Evolutionary conservation across 2,797 vertebrate genomes (phyloP).

Genomic region (Heterohyrax brucei): DNA sequence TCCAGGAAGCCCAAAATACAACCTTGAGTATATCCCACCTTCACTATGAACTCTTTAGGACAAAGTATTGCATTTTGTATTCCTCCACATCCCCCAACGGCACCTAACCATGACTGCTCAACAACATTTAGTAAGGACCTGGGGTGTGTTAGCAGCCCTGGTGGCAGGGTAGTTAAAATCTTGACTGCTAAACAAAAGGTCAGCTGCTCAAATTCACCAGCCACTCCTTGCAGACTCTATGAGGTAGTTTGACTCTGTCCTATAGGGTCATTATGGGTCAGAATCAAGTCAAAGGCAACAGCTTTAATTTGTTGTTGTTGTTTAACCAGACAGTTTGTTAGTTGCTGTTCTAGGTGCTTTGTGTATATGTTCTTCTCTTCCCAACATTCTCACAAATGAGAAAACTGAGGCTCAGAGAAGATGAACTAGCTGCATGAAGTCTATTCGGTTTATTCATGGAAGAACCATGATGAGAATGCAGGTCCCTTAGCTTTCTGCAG

Average conservation of each 20-base stretch:
- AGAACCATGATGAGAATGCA: not conserved
- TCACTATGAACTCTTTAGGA: not conserved
- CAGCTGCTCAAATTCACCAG: no score
- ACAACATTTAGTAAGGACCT: not conserved
- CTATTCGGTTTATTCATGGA: not conserved
- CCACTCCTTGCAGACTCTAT: no score
- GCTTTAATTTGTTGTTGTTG: no score
- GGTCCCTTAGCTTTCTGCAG: not conserved
- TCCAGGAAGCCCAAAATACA: no score
- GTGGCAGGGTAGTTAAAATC: no score
- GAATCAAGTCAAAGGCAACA: no score
- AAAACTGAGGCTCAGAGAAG: conserved; percentile 23
- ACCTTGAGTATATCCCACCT: not conserved
- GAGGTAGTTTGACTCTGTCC: no score
- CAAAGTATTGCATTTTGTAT: not conserved
- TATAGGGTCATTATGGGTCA: no score
- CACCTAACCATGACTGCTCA: not conserved
- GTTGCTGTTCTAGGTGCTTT: not conserved
- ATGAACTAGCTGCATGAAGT: not conserved
- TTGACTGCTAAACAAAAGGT: no score
- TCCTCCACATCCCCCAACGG: not conserved
- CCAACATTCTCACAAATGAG: conserved; percentile 10
- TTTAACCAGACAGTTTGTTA: not conserved
- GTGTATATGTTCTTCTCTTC: not conserved
- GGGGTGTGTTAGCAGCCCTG: not conserved